Conservation (phyloP, 2,113 vertebrate species). For the Crotalus helleri region DNA sequence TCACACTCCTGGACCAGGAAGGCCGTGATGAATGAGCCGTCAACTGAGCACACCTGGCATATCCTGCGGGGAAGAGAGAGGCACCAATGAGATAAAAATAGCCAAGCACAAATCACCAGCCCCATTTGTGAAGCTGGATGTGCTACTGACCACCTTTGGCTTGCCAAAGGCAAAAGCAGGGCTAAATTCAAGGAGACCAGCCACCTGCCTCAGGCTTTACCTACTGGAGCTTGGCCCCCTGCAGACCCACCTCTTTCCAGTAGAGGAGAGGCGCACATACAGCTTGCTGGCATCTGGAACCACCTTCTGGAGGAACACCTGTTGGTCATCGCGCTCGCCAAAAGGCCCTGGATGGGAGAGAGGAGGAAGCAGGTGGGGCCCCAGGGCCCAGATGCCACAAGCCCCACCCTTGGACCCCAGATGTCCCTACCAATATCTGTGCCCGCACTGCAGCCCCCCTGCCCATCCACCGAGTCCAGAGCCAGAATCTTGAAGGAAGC, state of each 20-base stretch:
- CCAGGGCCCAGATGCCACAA: fast-evolving
- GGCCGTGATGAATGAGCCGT: conserved; percentile 78
- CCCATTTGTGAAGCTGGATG: not conserved
- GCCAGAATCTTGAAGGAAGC: conserved; percentile 90
- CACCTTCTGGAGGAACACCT: conserved; percentile 90
- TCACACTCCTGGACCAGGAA: conserved; percentile 92
- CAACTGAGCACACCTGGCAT: conserved; percentile 85
- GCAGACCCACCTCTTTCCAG: conserved; percentile 80
- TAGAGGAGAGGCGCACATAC: conserved; percentile 86
- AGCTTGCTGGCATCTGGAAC: conserved; percentile 85
- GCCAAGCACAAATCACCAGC: not conserved
- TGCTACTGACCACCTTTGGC: not conserved
- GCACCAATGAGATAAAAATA: not conserved
- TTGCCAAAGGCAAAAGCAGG: not conserved
- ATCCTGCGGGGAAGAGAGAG: conserved; percentile 65
- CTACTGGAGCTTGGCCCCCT: not conserved
- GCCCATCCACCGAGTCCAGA: conserved; percentile 79
- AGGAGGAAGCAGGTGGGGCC: not conserved
- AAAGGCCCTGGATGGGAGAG: conserved; percentile 74
- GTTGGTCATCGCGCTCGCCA: conserved; percentile 87
- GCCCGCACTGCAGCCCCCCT: conserved; percentile 81
- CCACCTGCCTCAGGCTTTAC: not conserved
- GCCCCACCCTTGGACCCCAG: not conserved
- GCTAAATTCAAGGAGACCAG: not conserved
- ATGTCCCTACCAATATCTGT: conserved; percentile 77